Evolutionary conservation across 2,888 invertebrate species (phyloP), one percentile per base, ranked within the genome.

Genomic region (Linyphia triangularis): DNA sequence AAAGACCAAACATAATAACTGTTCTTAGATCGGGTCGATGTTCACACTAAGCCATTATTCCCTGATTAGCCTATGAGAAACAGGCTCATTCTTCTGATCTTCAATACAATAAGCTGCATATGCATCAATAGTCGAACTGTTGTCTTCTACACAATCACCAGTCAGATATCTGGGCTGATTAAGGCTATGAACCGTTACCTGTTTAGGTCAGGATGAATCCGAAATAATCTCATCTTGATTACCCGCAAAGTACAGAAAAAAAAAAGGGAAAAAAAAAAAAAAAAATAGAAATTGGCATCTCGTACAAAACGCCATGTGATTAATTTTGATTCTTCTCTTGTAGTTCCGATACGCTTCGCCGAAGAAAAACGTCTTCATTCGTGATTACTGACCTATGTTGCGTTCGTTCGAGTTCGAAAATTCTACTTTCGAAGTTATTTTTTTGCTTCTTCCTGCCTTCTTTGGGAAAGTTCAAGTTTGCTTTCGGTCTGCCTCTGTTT

Each of bases 391-490:
- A 82, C 82, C 82, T 82, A 37, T 28, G 72, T 33, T 77, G 30
- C 59, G 59, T 26, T 67, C 69, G 79, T 67, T 57, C 67, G 51
- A 43, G 67, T 61, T 67, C 69, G 79, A 67, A 51, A 69, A 82
- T 57, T 79, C 72, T 72, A 82, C 82, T 82, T 82, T 82, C 82
- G 69, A 4, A 69, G 43, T 9, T 67, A 9, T 59, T 75, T 70
- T 77, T 30, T 77, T 33, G 33, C 37, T 69, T n/a, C 33, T 28
- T 65, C 63, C 28, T 28, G 33, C 65, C 26, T 57, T 9, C 33
- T 75, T 77, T 79, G 65, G 24, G 78, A 79, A 79, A 79, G 78
- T 79, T 79, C 78, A 79, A 65, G 78, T 67, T 79, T 65, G 59
- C 67, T 77, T 77, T 79, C 51, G 77, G 61, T 63, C 24, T 26